phyloP scores from a whole-genome alignment of 1,140 invertebrate species.

The Babylonia areolata region DNA sequence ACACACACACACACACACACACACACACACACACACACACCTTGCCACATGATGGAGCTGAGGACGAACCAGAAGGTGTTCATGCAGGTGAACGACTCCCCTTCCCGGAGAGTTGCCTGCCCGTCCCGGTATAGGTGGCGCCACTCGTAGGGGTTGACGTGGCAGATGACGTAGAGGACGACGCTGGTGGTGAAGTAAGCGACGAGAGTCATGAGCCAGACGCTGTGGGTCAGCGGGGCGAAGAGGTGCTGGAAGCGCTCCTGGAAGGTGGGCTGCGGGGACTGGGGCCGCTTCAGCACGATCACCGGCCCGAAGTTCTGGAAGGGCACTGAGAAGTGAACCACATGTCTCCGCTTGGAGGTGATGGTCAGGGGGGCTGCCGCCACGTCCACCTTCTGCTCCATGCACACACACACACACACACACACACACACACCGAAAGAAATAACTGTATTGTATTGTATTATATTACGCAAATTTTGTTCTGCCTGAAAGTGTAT shows the following conservation, averaged over 20 bases:
- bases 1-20: neutral
- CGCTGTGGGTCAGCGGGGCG: conserved; percentile 90
- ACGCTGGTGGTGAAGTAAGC: conserved; percentile 87
- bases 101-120: conserved; percentile 59
- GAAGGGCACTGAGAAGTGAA: conserved; percentile 72
- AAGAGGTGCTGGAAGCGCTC: conserved; percentile 93
- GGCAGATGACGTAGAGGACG: conserved; percentile 86
- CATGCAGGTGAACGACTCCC: conserved; percentile 68
- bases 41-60: conserved; percentile 65
- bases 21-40: conserved; percentile 41
- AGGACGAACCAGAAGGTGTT: conserved; percentile 71
- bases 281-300: conserved; percentile 64
- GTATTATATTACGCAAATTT: too few relatives aligned
- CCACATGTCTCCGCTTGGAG: conserved; percentile 50
- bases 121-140: conserved; percentile 77
- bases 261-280: conserved; percentile 43
- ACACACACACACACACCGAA: too few relatives aligned
- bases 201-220: conserved; percentile 67
- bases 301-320: conserved; percentile 66
- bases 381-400: conserved; percentile 68
- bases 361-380: conserved; percentile 70
- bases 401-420: conserved; percentile 26
- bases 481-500: neutral
- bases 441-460: neutral
- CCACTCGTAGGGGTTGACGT: conserved; percentile 97